Evolutionary conservation across 2,797 vertebrate genomes (phyloP), one percentile per base, ranked within the genome.

Genomic region (Prionace glauca): DNA sequence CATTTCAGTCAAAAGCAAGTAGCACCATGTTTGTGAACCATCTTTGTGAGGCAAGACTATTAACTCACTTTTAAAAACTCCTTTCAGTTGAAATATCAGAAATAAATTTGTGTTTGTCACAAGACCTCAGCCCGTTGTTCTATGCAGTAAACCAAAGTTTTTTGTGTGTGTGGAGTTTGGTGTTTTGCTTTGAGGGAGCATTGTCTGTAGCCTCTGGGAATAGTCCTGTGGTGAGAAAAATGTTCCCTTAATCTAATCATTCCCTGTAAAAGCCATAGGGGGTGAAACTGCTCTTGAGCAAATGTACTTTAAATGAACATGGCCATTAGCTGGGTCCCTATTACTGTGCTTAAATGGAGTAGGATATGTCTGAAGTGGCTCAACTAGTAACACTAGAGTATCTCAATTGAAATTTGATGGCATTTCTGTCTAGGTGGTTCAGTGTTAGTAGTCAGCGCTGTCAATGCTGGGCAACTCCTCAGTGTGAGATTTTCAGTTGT

Each of bases 241-340:
- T 56, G 16, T 95, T 77, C 93, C 50, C 71, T 26, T 56, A 77
- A 95, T 95, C 12, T 8, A n/a, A 77, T 77, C 71, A 77, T 32
- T 95, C 41, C 67, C 29, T 77, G 26, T 95, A 74, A 95, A 77
- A 56, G 18, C 69, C 50, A 60, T 95, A n/a, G 93, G 93, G 65
- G 72, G 72, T 56, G 93, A 95, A 94, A 56, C 93, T 56, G 69
- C 74, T 72, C 67, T 56, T 95, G 36, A 74, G 71, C 71, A 95
- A 95, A 56, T 95, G 93, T 95, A 77, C 93, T 95, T 95, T 77
- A 95, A 95, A 95, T 95, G 93, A 77, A 56, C 69, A 77, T 74
- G 93, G 93, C 71, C 29, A 95, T 95, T 95, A 74, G 9, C 69
- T 94, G 45, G 29, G 45, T 77, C 71, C 45, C 93, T 72, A 60